Evolutionary conservation across 2,113 vertebrate species (phyloP).

Genomic region (Daboia siamensis): DNA sequence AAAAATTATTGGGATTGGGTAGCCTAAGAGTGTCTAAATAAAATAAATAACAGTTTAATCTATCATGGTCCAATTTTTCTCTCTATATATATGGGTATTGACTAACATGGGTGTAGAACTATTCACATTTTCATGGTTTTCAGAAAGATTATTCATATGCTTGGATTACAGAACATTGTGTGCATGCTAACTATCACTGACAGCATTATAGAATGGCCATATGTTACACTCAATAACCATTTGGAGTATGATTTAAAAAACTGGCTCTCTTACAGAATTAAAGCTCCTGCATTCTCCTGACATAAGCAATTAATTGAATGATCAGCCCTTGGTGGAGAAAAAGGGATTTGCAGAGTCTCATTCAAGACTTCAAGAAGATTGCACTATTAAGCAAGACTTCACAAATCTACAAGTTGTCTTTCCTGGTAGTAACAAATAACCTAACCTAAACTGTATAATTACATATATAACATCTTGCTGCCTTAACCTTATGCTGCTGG

Average conservation of each 20-base stretch:
- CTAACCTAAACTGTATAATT: constrained; percentile 30
- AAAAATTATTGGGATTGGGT: neutral
- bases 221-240: neutral
- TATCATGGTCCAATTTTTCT: neutral
- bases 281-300: neutral
- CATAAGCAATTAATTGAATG: constrained; percentile 5
- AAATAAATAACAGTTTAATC: neutral
- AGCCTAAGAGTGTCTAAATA: neutral
- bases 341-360: neutral
- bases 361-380: constrained; percentile 7
- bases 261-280: neutral
- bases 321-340: neutral
- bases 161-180: neutral
- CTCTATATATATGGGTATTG: neutral
- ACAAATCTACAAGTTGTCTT: constrained; percentile 1
- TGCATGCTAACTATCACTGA: neutral
- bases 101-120: neutral
- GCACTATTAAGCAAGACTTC: neutral
- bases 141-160: neutral
- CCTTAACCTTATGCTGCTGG: constrained; percentile 10
- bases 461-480: constrained; percentile 15
- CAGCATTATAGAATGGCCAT: neutral
- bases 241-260: neutral
- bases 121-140: neutral
- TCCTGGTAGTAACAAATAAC: constrained; percentile 11